Base-by-base conservation (phyloP, 1,140 invertebrate genomes). In the Scaptomyza montana region DNA sequence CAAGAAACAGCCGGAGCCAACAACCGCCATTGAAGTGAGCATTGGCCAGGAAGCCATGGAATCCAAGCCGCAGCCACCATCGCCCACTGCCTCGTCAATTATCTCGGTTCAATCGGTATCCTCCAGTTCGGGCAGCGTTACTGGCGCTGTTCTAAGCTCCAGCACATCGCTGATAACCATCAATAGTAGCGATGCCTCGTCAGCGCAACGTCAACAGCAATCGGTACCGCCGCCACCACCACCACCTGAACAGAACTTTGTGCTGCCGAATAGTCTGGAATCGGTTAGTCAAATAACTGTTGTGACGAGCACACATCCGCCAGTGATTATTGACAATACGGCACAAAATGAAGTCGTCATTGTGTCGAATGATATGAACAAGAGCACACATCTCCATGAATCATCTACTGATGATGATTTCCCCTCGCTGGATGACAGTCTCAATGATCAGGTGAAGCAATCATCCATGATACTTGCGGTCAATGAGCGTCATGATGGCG, bases 271-370 rank as follows among this genome's bases (percentile, higher is more conserved):
- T 90, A 96, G 95, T 81, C 92, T 96, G 55, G 94, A 94, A 8
- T 94, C 95, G 2, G 93, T 95, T 41, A 96, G 95, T 69, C 95
- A 95, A 77, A 95, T 97, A 19, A 97, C 96, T 2, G 96, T 97
- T 3, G 96, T 96, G 51, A 96, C 96, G 8, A 96, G 95, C 28
- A 94, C 94, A 3, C 96, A 97, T 93, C 96, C 96, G 49, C 96
- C 96, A 5, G 95, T 96, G 2, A 93, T 97, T 9, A 93, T 94
- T 45, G 95, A 95, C 62, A 93, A 93, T 76, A 72, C 90, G 16
- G 13, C 69, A 9, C 91, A 91, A n/a, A 93, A 94, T 90, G 95
- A 97, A 82, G 96, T 96, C 16, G 94, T 96, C 0, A 96, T 97
- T 25, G 95, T 97, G 3, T 94, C 96, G 0, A 96, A 96, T 64